phyloP scores from a whole-genome alignment of 1,140 invertebrate species.

The Parasteatoda tepidariorum region DNA sequence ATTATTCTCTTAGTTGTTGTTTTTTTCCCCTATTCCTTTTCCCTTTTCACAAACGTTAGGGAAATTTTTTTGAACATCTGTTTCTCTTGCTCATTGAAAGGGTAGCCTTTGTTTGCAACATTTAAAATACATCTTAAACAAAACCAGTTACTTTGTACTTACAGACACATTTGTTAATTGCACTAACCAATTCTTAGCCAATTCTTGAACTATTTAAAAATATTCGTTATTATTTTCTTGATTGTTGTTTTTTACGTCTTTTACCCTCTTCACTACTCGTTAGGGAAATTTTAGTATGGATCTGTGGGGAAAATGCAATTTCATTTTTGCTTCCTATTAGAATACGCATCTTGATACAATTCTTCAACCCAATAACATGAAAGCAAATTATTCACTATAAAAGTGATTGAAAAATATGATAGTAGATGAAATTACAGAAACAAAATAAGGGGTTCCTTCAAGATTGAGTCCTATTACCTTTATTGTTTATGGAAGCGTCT shows the following conservation, averaged over 20 bases:
- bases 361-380: constrained; percentile 36
- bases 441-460: background rate
- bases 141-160: too few relatives aligned
- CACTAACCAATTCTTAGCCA: too few relatives aligned
- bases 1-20: constrained; percentile 25
- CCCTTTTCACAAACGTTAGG: too few relatives aligned
- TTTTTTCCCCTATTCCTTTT: too few relatives aligned
- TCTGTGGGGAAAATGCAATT: constrained; percentile 40
- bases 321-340: constrained; percentile 20
- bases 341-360: background rate
- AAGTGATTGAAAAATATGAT: background rate
- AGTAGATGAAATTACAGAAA: constrained; percentile 35
- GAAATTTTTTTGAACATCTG: too few relatives aligned
- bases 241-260: background rate
- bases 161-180: too few relatives aligned
- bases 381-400: constrained; percentile 32
- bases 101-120: too few relatives aligned
- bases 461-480: background rate
- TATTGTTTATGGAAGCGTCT: too few relatives aligned
- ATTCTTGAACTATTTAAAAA: too few relatives aligned
- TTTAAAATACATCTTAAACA: too few relatives aligned
- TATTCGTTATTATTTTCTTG: constrained; percentile 33
- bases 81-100: too few relatives aligned
- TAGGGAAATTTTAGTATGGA: constrained; percentile 13
- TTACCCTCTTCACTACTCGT: background rate